Percentiles rank a stretch among this genome's conserved stretches.
Conservation (phyloP, 2,113 vertebrate species). For the Leucopsar rothschildi region DNA sequence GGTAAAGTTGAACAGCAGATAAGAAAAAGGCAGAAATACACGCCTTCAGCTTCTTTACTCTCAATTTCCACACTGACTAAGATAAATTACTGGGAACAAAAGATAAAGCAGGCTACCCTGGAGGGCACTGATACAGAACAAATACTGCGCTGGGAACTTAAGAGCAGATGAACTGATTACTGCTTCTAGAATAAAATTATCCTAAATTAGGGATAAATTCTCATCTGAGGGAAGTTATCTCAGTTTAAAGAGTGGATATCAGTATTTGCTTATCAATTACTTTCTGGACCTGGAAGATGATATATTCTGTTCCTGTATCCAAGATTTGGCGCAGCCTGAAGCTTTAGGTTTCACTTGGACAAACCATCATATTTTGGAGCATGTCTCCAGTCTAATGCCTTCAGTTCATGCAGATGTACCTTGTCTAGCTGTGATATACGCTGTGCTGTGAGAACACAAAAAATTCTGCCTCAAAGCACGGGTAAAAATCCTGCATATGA, state of each 20-base stretch:
- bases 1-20: not conserved
- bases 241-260: not conserved
- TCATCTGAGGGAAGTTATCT: not conserved
- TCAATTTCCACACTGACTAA: not conserved
- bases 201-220: not conserved
- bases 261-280: not conserved
- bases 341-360: not conserved
- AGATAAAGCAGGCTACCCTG: not conserved
- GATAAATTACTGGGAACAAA: not conserved
- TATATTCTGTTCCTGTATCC: not conserved
- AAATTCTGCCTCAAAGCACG: not conserved
- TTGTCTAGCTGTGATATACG: accelerated
- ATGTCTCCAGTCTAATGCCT: not conserved
- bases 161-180: not conserved
- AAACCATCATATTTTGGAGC: not conserved
- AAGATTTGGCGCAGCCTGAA: not conserved
- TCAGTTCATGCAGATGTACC: not conserved
- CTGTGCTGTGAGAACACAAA: not conserved
- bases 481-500: not conserved
- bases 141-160: not conserved
- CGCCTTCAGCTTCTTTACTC: not conserved
- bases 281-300: not conserved
- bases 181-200: not conserved
- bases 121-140: not conserved
- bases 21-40: not conserved